Conservation (phyloP, 2,113 vertebrate genomes). For the Chionis minor region DNA sequence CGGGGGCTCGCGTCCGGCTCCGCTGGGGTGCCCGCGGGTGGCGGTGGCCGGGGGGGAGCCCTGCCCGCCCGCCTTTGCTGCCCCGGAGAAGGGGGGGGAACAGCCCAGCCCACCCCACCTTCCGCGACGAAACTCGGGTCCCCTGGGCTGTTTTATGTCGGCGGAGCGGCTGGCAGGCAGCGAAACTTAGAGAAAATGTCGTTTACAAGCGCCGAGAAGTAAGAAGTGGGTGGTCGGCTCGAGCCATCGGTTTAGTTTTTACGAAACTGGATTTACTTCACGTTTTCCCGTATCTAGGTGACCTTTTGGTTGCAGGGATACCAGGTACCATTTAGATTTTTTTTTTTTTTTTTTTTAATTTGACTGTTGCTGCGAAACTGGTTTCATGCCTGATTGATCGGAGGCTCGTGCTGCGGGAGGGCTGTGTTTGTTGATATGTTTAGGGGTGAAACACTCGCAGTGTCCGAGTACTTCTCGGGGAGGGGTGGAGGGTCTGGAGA, state of each 20-base stretch:
- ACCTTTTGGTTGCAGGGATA: constrained; percentile 56
- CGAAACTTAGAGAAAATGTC: not conserved
- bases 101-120: not conserved
- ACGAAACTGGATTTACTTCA: not conserved
- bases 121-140: rapidly evolving
- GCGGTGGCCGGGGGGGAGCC: not conserved
- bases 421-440: constrained; percentile 12
- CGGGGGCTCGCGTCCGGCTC: not conserved
- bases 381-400: constrained; percentile 14
- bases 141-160: not conserved
- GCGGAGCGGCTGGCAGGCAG: not conserved
- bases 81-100: not conserved
- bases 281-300: constrained; percentile 7
- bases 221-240: not conserved
- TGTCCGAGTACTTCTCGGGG: not conserved
- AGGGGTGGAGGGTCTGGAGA: not conserved
- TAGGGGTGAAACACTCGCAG: not conserved
- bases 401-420: not conserved
- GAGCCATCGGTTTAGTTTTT: not conserved
- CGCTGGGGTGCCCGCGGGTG: not conserved
- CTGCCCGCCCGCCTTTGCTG: not conserved
- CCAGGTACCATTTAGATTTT: not conserved
- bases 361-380: not conserved
- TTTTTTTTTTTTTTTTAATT: not conserved
- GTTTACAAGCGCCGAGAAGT: not conserved